Conservation (phyloP, 2,113 vertebrate species). For the Sylvilagus bachmani region DNA sequence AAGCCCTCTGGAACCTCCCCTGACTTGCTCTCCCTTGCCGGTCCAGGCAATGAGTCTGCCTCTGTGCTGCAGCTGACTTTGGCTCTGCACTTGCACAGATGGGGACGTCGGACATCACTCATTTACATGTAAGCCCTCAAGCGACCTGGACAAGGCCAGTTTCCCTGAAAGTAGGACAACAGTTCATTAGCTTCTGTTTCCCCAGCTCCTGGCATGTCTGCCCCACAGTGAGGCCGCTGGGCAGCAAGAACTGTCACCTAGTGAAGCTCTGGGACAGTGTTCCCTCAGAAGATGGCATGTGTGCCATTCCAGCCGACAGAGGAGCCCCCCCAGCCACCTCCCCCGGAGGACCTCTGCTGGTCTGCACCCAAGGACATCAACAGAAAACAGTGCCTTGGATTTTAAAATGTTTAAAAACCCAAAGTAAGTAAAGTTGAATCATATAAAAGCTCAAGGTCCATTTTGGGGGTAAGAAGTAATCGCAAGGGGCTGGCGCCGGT, state of each 20-base stretch:
- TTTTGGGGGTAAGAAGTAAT: neutral
- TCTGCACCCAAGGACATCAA: neutral
- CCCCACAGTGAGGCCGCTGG: neutral
- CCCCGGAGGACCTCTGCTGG: neutral
- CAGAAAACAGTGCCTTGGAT: neutral
- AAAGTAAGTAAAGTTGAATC: neutral
- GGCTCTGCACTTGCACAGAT: neutral
- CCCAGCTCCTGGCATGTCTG: neutral
- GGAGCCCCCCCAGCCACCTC: neutral
- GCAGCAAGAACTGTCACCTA: too few species aligned
- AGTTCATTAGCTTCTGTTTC: neutral
- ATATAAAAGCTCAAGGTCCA: neutral
- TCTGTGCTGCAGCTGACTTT: neutral
- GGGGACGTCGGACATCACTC: neutral
- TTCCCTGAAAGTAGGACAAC: neutral
- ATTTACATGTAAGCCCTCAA: neutral
- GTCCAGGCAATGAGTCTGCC: neutral
- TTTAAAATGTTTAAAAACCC: constrained; percentile 4
- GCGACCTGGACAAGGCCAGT: neutral
- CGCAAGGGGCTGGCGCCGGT: too few species aligned
- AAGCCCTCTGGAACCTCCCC: neutral
- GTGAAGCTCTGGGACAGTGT: neutral
- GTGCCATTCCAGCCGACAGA: neutral
- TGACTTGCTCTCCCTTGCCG: neutral
- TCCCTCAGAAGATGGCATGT: neutral